A percentile compares a stretch with the other conserved stretches of the same genome.
phyloP scores from a whole-genome alignment of 37 sponge, comb jelly and placozoan genomes.

The Halisarca cf. caerulea region DNA sequence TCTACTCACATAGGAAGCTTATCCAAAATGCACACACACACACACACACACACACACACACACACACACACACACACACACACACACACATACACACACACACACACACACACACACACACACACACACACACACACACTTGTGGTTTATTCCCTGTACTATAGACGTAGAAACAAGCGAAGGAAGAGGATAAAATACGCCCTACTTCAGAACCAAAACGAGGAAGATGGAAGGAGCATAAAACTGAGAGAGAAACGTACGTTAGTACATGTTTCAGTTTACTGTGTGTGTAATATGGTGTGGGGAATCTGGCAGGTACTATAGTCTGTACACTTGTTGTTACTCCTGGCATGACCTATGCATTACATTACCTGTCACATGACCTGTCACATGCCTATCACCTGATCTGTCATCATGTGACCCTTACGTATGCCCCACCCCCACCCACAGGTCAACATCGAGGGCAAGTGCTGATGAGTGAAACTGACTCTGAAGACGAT shows the following conservation, averaged over 20 bases:
- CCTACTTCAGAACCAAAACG: not conserved
- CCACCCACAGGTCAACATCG: not conserved
- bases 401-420: not conserved
- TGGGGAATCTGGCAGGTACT: too few relatives aligned
- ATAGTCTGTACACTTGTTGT: too few relatives aligned
- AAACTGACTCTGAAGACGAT: slow-evolving; percentile 16
- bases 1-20: not conserved
- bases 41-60: slow-evolving; percentile 2
- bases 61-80: slow-evolving; percentile 37
- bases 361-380: not conserved
- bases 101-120: slow-evolving; percentile 32
- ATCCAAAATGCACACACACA: not conserved
- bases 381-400: not conserved
- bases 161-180: not conserved
- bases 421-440: not conserved
- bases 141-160: not conserved
- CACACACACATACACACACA: slow-evolving; percentile 31
- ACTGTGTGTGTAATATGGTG: too few relatives aligned
- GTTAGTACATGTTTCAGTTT: too few relatives aligned
- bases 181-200: slow-evolving; percentile 18
- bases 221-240: not conserved
- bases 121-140: slow-evolving; percentile 26
- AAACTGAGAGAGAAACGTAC: not conserved
- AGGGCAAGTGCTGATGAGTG: not conserved
- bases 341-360: too few relatives aligned